Evolutionary conservation across 2,888 invertebrate genomes (phyloP).

Genomic region (Leucania comma): DNA sequence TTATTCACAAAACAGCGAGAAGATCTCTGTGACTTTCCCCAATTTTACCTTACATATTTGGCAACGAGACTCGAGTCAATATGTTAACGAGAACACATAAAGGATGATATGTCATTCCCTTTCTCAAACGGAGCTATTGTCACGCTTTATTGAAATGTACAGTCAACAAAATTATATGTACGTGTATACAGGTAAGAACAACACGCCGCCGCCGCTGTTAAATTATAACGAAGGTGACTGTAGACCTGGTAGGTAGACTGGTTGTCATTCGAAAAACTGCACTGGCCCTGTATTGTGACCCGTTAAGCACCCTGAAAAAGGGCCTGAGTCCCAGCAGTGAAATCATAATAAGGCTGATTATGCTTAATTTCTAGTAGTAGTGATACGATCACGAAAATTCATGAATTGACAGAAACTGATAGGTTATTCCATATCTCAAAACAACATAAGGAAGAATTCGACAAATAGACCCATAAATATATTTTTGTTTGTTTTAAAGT

Average conservation of each 20-base stretch:
- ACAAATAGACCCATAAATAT: too few relatives aligned
- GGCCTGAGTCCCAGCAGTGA: too few relatives aligned
- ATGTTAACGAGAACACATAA: slow-evolving; percentile 31
- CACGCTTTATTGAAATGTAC: slow-evolving; percentile 7
- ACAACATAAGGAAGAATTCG: too few relatives aligned
- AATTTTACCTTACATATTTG: slow-evolving; percentile 38
- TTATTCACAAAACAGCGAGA: not conserved
- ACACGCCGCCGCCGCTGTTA: too few relatives aligned
- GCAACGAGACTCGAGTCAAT: slow-evolving; percentile 17
- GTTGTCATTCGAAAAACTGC: too few relatives aligned
- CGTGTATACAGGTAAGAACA: not conserved
- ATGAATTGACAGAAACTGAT: not conserved
- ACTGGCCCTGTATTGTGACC: too few relatives aligned
- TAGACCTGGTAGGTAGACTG: too few relatives aligned
- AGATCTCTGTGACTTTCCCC: slow-evolving; percentile 20
- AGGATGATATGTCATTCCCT: slow-evolving; percentile 22
- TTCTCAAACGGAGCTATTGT: slow-evolving; percentile 23
- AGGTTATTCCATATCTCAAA: not conserved
- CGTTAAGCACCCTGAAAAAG: too few relatives aligned
- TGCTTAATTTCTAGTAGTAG: too few relatives aligned
- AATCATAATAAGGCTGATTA: too few relatives aligned
- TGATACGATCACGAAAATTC: not conserved
- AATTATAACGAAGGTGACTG: too few relatives aligned
- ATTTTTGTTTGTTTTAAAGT: too few relatives aligned
- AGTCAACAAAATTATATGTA: slow-evolving; percentile 2